Evolutionary conservation across 1,140 invertebrate species (phyloP).

Genomic region (Trypoxylus dichotomus): DNA sequence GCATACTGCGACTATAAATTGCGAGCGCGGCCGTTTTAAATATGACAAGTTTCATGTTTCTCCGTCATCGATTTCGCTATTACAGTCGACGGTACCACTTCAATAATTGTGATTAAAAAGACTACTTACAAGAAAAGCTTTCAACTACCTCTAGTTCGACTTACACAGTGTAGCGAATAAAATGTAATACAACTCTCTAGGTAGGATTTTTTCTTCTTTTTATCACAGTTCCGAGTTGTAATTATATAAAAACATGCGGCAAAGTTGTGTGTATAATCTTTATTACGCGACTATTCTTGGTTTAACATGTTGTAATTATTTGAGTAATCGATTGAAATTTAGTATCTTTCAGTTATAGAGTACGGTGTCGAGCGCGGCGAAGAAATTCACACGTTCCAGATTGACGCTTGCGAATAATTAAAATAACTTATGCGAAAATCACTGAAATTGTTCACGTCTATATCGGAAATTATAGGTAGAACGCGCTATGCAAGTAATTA

Average conservation of each 20-base stretch:
- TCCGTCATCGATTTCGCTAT: neutral
- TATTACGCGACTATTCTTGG: neutral
- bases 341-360: neutral
- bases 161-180: neutral
- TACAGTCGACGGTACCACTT: neutral
- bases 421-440: slow-evolving; percentile 13
- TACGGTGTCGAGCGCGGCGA: neutral
- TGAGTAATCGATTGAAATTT: slow-evolving; percentile 15
- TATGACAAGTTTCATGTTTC: slow-evolving; percentile 8
- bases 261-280: neutral
- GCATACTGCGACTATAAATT: neutral
- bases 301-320: slow-evolving; percentile 2
- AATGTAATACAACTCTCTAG: neutral
- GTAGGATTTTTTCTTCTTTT: neutral
- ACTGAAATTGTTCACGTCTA: neutral
- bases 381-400: slow-evolving; percentile 23
- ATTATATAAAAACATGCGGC: slow-evolving; percentile 17
- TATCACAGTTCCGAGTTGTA: neutral
- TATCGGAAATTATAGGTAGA: neutral
- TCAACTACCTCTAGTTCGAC: neutral
- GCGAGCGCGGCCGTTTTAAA: neutral
- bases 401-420: slow-evolving; percentile 1
- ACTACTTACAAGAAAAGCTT: neutral
- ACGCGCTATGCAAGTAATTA: too few species aligned
- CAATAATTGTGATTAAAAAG: neutral